phyloP scores from a whole-genome alignment of 2,797 vertebrate species.

The Eutrigla gurnardus region DNA sequence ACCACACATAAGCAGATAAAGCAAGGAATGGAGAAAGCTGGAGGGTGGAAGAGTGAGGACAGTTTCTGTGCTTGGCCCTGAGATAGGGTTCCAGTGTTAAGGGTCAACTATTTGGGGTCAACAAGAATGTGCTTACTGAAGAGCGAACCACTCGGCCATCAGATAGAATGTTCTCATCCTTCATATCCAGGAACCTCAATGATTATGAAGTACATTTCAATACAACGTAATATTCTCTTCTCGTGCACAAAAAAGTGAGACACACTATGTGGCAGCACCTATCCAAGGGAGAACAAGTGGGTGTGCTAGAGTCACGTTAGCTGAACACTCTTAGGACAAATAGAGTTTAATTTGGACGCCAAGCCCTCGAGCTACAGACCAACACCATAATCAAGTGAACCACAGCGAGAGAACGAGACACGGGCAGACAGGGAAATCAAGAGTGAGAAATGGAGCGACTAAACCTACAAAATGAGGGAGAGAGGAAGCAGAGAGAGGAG shows the following conservation, averaged over 20 bases:
- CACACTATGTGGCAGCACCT: slow-evolving; percentile 35
- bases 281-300: slow-evolving; percentile 62
- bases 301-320: slow-evolving; percentile 67
- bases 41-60: neutral
- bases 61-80: neutral
- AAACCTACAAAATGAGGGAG: slow-evolving; percentile 38
- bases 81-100: slow-evolving; percentile 34
- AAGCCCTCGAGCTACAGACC: slow-evolving; percentile 77
- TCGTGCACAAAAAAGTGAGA: slow-evolving; percentile 4
- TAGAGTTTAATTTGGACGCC: slow-evolving; percentile 80
- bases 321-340: slow-evolving; percentile 65
- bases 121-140: slow-evolving; percentile 47
- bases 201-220: slow-evolving; percentile 17
- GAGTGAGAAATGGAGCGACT: slow-evolving; percentile 35
- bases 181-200: slow-evolving; percentile 6
- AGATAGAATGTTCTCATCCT: slow-evolving; percentile 1
- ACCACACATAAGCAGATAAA: slow-evolving; percentile 16
- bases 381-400: slow-evolving; percentile 81
- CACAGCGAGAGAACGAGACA: slow-evolving; percentile 59
- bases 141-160: slow-evolving; percentile 9
- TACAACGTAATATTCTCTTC: neutral
- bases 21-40: neutral
- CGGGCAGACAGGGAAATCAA: slow-evolving; percentile 42
- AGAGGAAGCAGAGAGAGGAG: slow-evolving; percentile 49
- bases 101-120: slow-evolving; percentile 48